Evolutionary conservation across 2,113 vertebrate genomes (phyloP), one percentile per base, ranked within the genome.

Genomic region (Dipodomys ordii): DNA sequence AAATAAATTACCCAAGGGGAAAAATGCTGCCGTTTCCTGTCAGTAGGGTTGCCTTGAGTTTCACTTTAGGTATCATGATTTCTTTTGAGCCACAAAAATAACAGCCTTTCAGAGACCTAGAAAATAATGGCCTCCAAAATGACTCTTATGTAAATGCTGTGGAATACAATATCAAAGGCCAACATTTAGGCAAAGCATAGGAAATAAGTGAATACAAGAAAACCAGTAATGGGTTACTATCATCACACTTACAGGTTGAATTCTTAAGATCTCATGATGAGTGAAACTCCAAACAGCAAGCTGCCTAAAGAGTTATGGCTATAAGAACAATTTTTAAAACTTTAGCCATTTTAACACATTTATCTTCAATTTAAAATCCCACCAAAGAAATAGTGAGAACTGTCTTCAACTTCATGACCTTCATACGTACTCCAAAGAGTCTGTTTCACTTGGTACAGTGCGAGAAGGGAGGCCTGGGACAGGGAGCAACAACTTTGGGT

Each of bases 61-160:
- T 89, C 46, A 83, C 35, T 60, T 53, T 46, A 44, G 32, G 8
- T 73, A 73, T 93, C 46, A 62, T 35, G 32, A 94, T 89, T 28
- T 95, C 53, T 57, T 90, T 57, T 81, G 62, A 95, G 76, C 28
- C 69, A 49, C n/a, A 60, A 62, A 78, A 84, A 87, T 53, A 88
- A 85, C 30, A 2, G 89, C 67, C 44, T 90, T 68, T 87, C 72
- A 46, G 46, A 92, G 27, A 82, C 49, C 57, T 44, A 73, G n/a
- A 89, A 96, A 89, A 86, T 30, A 93, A 64, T 35, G 74, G 74
- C 73, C 11, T 32, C 35, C 49, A 87, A 81, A 60, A 28, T 44
- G 32, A 92, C 13, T 25, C 69, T 74, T 44, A 84, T 11, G 27
- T 20, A 76, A 92, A 95, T 60, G 84, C 64, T 71, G 15, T 12